Conservation (phyloP, 2,888 invertebrate species). For the Cryptus armator region DNA sequence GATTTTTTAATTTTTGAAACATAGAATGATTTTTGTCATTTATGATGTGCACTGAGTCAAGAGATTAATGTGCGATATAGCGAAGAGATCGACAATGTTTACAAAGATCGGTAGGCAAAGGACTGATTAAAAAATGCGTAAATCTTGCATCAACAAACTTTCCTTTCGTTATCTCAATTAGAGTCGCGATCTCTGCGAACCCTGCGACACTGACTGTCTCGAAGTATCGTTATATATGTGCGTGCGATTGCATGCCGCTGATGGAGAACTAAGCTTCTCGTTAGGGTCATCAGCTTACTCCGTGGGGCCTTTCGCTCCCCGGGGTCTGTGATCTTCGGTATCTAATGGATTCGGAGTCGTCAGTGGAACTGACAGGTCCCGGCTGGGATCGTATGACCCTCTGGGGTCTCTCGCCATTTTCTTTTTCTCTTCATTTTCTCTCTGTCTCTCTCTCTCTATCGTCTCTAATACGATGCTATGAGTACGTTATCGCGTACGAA, state of each 20-base stretch:
- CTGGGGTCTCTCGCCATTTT: constrained; percentile 10
- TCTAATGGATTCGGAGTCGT: constrained; percentile 74
- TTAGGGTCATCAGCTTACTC: constrained; percentile 75
- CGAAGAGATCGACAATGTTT: neutral
- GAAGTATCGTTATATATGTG: neutral
- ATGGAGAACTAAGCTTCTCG: constrained; percentile 69
- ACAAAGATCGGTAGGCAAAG: neutral
- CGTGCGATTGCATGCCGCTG: constrained; percentile 1
- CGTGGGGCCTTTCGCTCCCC: constrained; percentile 48
- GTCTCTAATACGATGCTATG: constrained; percentile 48
- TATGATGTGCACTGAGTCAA: neutral
- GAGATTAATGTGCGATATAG: neutral
- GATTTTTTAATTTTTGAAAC: neutral
- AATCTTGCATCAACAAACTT: constrained; percentile 31
- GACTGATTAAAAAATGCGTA: constrained; percentile 36
- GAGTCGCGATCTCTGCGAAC: constrained; percentile 6
- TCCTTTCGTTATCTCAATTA: constrained; percentile 51
- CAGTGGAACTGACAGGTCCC: constrained; percentile 72
- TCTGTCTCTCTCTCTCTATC: constrained; percentile 41
- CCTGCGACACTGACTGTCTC: constrained; percentile 39
- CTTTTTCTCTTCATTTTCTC: neutral
- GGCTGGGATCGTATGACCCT: constrained; percentile 47
- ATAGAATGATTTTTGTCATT: neutral
- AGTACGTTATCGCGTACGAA: constrained; percentile 60
- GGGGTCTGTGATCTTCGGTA: constrained; percentile 74